These are phyloP conservation scores for Neodiprion lecontei DNA, from an alignment of 1,140 invertebrate species.

Conservation along the genomic window DNA sequence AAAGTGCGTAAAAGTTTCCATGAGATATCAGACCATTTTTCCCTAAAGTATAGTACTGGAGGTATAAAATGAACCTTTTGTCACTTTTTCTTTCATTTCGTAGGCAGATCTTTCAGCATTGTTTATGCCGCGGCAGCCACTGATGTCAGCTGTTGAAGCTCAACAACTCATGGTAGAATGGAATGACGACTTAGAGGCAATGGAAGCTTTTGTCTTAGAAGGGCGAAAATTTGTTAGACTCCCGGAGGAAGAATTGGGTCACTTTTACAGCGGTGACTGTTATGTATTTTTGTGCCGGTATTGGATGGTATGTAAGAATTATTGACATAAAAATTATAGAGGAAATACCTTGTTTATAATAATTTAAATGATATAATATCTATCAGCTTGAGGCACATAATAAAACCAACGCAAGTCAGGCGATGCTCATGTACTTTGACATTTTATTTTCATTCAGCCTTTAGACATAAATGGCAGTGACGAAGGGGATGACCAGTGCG, in stretches of 20 bases:
- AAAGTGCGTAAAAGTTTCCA: constrained; percentile 62
- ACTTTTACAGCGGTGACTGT: constrained; percentile 94
- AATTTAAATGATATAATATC: too few relatives aligned
- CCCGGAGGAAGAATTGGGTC: constrained; percentile 93
- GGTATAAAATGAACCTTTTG: constrained; percentile 13
- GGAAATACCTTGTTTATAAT: too few relatives aligned
- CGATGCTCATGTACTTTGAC: not conserved
- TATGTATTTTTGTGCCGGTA: constrained; percentile 98
- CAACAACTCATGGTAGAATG: constrained; percentile 91
- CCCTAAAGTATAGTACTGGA: not conserved
- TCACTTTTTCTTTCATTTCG: constrained; percentile 43
- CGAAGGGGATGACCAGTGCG: constrained; percentile 71
- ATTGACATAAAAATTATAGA: not conserved
- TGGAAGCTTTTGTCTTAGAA: constrained; percentile 98
- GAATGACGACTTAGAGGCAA: constrained; percentile 95
- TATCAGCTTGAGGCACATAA: too few relatives aligned
- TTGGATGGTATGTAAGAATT: constrained; percentile 71
- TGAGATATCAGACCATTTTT: not conserved
- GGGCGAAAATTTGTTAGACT: constrained; percentile 95
- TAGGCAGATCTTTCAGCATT: constrained; percentile 91
- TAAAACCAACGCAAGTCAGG: too few relatives aligned
- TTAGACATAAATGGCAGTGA: constrained; percentile 70
- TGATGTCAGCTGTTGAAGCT: constrained; percentile 87
- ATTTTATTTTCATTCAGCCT: constrained; percentile 38
- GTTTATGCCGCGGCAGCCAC: constrained; percentile 92